Percentiles rank a stretch among this genome's conserved stretches.
These are phyloP conservation scores for Pilophorus perplexus DNA, from an alignment of 2,888 invertebrate genomes.

Conservation along the genomic window DNA sequence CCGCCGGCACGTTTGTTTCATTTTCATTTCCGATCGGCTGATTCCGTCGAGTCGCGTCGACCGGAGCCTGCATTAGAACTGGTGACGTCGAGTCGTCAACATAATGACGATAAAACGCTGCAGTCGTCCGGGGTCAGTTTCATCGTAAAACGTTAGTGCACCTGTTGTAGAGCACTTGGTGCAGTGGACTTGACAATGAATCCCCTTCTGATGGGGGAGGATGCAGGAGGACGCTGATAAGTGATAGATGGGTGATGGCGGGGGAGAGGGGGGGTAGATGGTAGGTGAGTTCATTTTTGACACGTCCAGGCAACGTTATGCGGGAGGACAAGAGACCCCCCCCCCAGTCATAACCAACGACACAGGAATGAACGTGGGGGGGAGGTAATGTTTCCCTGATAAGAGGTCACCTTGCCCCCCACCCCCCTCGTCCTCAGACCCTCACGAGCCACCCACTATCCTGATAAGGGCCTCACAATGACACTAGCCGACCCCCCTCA, in stretches of 20 bases:
- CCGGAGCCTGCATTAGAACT: too few species aligned
- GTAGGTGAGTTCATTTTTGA: conserved; percentile 24
- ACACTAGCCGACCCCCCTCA: conserved; percentile 39
- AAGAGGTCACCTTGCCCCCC: conserved; percentile 40
- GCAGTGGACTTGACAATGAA: conserved; percentile 25
- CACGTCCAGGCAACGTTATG: conserved; percentile 35
- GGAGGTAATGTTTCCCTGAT: conserved; percentile 34
- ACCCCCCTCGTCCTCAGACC: too few species aligned
- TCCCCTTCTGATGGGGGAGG: too few species aligned
- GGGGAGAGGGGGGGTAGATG: neutral
- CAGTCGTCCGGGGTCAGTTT: too few species aligned
- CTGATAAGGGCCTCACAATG: conserved; percentile 41
- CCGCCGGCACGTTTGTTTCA: too few species aligned
- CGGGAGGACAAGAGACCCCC: conserved; percentile 8
- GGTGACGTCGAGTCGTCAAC: too few species aligned
- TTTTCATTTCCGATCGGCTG: too few species aligned
- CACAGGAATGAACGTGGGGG: neutral
- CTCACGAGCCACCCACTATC: too few species aligned
- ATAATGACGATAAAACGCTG: too few species aligned
- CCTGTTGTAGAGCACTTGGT: conserved; percentile 9
- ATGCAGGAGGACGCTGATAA: neutral
- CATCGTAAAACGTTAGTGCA: too few species aligned
- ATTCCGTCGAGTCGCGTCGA: too few species aligned
- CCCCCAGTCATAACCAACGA: too few species aligned
- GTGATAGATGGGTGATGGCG: neutral